Percentiles rank a stretch among this genome's conserved stretches.
Evolutionary conservation across 1,140 invertebrate species (phyloP).

Genomic region (Bombyx mandarina): DNA sequence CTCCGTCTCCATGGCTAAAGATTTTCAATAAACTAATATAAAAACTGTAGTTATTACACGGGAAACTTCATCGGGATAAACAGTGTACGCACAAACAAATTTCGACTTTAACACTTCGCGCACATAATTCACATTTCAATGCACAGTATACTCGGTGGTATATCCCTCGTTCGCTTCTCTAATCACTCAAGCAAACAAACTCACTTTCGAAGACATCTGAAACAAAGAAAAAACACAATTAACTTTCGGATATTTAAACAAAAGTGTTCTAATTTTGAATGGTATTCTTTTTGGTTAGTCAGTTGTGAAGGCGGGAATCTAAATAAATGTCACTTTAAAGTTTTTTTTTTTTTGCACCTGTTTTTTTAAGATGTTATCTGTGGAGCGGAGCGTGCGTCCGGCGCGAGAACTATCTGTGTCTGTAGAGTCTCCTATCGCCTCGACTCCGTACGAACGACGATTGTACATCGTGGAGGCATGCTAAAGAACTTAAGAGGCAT

Average conservation of each 20-base stretch:
- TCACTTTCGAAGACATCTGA: constrained; percentile 51
- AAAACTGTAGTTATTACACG: constrained; percentile 43
- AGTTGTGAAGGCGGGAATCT: too few relatives aligned
- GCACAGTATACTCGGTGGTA: constrained; percentile 26
- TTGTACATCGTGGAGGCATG: constrained; percentile 5
- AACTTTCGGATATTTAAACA: constrained; percentile 12
- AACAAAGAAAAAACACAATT: constrained; percentile 45
- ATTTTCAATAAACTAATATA: constrained; percentile 34
- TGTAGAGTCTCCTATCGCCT: constrained; percentile 42
- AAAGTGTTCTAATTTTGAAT: constrained; percentile 1
- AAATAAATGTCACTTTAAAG: too few relatives aligned
- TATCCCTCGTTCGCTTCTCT: constrained; percentile 21
- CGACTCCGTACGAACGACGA: constrained; percentile 31
- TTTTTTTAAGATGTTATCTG: constrained; percentile 7
- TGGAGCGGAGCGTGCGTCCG: constrained; percentile 15
- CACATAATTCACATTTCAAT: constrained; percentile 65
- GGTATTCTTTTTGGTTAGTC: too few relatives aligned
- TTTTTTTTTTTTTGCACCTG: too few relatives aligned
- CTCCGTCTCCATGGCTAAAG: constrained; percentile 83
- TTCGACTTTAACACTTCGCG: constrained; percentile 48
- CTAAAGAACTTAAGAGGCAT: constrained; percentile 17
- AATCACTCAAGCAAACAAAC: constrained; percentile 42
- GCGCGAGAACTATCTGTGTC: constrained; percentile 29
- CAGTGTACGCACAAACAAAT: constrained; percentile 39
- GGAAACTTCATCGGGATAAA: constrained; percentile 54